Conservation (phyloP, 2,113 vertebrate genomes). For the Xyrauchen texanus region DNA sequence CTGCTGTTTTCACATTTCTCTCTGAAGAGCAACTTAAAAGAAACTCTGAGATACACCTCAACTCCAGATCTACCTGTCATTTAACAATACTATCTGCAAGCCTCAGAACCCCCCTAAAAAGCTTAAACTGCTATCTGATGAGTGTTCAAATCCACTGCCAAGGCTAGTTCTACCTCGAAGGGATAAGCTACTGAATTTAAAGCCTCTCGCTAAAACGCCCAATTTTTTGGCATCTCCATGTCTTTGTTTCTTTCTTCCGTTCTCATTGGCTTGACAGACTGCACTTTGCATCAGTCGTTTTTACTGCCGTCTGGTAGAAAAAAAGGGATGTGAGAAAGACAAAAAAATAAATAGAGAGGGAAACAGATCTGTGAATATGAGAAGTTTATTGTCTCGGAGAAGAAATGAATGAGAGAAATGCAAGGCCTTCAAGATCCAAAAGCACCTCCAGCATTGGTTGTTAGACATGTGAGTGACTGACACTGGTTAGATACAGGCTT, state of each 20-base stretch:
- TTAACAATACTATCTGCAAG: slow-evolving; percentile 37
- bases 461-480: slow-evolving; percentile 51
- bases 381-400: slow-evolving; percentile 40
- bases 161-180: slow-evolving; percentile 52
- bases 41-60: no score
- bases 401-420: slow-evolving; percentile 26
- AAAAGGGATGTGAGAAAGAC: slow-evolving; percentile 22
- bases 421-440: slow-evolving; percentile 46
- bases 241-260: slow-evolving; percentile 32
- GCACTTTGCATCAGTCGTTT: slow-evolving; percentile 49
- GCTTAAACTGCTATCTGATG: slow-evolving; percentile 55
- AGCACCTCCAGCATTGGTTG: slow-evolving; percentile 52
- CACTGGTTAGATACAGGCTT: slow-evolving; percentile 44
- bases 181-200: slow-evolving; percentile 41
- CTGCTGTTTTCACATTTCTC: no score
- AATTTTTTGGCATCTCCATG: slow-evolving; percentile 5
- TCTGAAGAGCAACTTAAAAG: no score
- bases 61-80: no score
- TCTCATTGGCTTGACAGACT: slow-evolving; percentile 46
- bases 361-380: slow-evolving; percentile 20
- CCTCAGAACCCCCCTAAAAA: slow-evolving; percentile 36
- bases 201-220: slow-evolving; percentile 37
- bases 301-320: slow-evolving; percentile 39
- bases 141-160: slow-evolving; percentile 41
- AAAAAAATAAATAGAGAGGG: background rate